Base-by-base conservation (phyloP, 2,888 invertebrate species). In the Ormyrus rosae region DNA sequence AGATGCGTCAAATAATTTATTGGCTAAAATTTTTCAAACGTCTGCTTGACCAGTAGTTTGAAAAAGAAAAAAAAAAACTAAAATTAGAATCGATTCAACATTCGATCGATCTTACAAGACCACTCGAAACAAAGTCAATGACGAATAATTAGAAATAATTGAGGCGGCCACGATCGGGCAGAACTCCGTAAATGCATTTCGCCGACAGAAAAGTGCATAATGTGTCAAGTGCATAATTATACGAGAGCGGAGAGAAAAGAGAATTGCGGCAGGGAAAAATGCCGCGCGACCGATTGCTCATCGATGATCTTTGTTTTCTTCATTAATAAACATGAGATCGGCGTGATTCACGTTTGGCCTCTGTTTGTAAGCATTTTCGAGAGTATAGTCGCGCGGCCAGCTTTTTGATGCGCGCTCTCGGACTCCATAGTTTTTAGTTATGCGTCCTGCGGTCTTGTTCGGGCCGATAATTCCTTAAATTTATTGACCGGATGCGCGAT, bases 231-330 rank as follows among this genome's bases (percentile, higher is more conserved):
- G 70, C 55, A 67, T 56, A 70, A 71, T 48, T 58, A 34, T 34
- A 34, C 34, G 4, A 34, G 34, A 34, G 34, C 34, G 34, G 34
- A 34, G 34, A 0, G 34, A 34, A 34, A 34, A 34, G 34, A 34
- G 34, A 34, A 34, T 2, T 34, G 34, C 34, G 34, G 34, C 34
- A 34, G 3, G 2, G 34, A 34, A 34, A 34, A 34, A 34, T 34
- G 34, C 13, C 0, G 56, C 56, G 60, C 65, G 70, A 6, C 19
- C 73, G 80, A 76, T 77, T 64, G 69, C 64, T 77, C 73, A 77
- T 81, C 81, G 77, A 55, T 69, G 77, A 81, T 81, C 81, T 77
- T 81, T 77, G 81, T 81, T 81, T 81, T 81, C 73, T 73, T 77
- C 81, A 73, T 77, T 81, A 77, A 81, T 77, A 81, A 81, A 81